phyloP scores from a whole-genome alignment of 2,113 vertebrate genomes.

The Menidia beryllina region DNA sequence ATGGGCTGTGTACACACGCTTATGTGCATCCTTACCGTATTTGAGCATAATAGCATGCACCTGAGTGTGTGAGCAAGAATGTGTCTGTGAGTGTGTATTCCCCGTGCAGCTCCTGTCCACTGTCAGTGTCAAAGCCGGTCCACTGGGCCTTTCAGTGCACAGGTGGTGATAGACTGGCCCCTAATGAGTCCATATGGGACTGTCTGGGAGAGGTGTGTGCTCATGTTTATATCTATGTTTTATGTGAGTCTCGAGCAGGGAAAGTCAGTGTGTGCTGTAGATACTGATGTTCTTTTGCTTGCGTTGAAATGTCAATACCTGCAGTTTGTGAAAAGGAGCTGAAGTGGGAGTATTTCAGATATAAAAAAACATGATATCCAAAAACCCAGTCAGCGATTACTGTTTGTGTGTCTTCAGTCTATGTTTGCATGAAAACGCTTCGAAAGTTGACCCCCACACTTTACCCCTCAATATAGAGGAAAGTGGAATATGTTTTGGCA shows the following conservation, averaged over 20 bases:
- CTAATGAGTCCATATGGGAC: constrained; percentile 82
- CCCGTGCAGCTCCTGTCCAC: constrained; percentile 68
- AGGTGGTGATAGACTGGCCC: constrained; percentile 79
- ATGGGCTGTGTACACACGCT: constrained; percentile 22
- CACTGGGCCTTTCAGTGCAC: constrained; percentile 73
- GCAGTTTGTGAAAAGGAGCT: constrained; percentile 47
- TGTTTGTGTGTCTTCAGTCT: constrained; percentile 26
- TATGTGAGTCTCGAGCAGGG: constrained; percentile 26
- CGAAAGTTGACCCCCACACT: neutral
- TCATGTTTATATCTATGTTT: constrained; percentile 12
- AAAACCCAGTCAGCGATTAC: constrained; percentile 16
- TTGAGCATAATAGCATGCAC: constrained; percentile 34
- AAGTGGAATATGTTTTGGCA: neutral
- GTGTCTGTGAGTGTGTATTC: constrained; percentile 50
- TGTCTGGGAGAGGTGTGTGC: constrained; percentile 67
- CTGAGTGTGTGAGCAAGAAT: constrained; percentile 38
- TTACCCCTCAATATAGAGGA: constrained; percentile 5
- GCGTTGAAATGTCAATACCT: constrained; percentile 35
- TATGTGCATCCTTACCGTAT: constrained; percentile 22
- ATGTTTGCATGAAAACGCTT: constrained; percentile 15
- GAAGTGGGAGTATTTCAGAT: constrained; percentile 20
- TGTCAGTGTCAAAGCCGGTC: constrained; percentile 74
- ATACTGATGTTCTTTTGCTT: constrained; percentile 43
- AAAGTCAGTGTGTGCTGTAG: constrained; percentile 24
- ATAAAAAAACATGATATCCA: constrained; percentile 36